Conservation (phyloP, 2,888 invertebrate species). For the Scotopteryx bipunctaria region DNA sequence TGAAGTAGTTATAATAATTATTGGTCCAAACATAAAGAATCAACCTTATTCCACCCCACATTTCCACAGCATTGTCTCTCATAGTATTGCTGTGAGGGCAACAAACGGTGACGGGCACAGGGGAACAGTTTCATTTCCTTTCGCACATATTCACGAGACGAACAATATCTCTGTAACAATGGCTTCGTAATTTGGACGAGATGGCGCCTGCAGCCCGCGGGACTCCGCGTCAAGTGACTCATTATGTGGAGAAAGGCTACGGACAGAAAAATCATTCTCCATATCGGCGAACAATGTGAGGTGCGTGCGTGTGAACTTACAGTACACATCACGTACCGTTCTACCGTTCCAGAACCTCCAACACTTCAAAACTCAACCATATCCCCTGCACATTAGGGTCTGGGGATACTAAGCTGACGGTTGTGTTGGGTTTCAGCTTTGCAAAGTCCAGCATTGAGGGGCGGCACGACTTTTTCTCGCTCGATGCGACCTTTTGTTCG, state of each 20-base stretch:
- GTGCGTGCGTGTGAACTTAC: slow-evolving; percentile 56
- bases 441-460: slow-evolving; percentile 32
- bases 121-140: slow-evolving; percentile 76
- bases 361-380: slow-evolving; percentile 4
- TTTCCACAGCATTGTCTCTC: background rate
- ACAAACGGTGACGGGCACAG: slow-evolving; percentile 59
- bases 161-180: slow-evolving; percentile 79
- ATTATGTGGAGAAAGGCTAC: slow-evolving; percentile 73
- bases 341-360: slow-evolving; percentile 5
- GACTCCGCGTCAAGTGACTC: slow-evolving; percentile 78
- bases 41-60: too few species aligned
- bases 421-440: slow-evolving; percentile 15
- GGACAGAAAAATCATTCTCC: slow-evolving; percentile 67
- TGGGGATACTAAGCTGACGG: background rate
- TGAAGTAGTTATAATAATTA: too few species aligned
- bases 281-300: slow-evolving; percentile 55
- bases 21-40: too few species aligned
- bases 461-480: slow-evolving; percentile 37
- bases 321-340: slow-evolving; percentile 29
- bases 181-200: slow-evolving; percentile 75
- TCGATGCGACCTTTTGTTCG: slow-evolving; percentile 45
- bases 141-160: slow-evolving; percentile 76
- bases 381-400: slow-evolving; percentile 3
- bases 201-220: slow-evolving; percentile 61
- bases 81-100: slow-evolving; percentile 40